Base-by-base conservation (phyloP, 2,888 invertebrate genomes). In the Tachina grossa region DNA sequence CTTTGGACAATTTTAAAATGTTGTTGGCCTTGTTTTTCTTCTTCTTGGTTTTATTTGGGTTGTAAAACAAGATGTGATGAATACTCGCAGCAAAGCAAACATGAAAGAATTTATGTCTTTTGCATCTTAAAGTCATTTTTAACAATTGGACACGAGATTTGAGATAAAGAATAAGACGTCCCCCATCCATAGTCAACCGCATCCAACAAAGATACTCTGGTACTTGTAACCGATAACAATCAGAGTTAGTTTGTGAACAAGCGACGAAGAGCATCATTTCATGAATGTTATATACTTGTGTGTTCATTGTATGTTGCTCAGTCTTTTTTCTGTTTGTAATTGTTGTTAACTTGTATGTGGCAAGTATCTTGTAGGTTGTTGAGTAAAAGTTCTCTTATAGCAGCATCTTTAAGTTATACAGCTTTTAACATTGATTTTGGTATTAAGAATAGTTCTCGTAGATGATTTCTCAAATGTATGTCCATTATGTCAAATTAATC, bases 61-160 rank as follows among this genome's bases (percentile, higher is more conserved):
- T 83, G 77, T 83, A 53, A 65, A 77, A 83, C 76, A 77, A 76
- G 59, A 71, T 77, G 71, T 83, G 83, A 77, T 83, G 77, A 78
- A 83, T 77, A 61, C 59, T 74, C 77, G 47, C 51, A 77, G 59
- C 71, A 77, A 83, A 78, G 61, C 78, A 83, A 83, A 74, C 72
- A 83, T 65, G 59, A 72, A 77, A 59, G 72, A 77, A 83, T 77
- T 47, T 68, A 61, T 83, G 83, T 68, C 66, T 74, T 74, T 75
- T 79, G 79, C 79, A 84, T 75, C 83, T 63, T 43, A 83, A 79
- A 79, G 74, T 79, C 69, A 79, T 79, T 84, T 83, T 84, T 69
- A 75, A 79, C 79, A 84, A 79, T 84, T 84, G 75, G 69, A 79
- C 75, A 75, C 55, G 47, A 75, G 74, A 84, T 74, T 79, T 74